phyloP scores from a whole-genome alignment of 1,140 invertebrate genomes.

The Zaprionus tsacasi region DNA sequence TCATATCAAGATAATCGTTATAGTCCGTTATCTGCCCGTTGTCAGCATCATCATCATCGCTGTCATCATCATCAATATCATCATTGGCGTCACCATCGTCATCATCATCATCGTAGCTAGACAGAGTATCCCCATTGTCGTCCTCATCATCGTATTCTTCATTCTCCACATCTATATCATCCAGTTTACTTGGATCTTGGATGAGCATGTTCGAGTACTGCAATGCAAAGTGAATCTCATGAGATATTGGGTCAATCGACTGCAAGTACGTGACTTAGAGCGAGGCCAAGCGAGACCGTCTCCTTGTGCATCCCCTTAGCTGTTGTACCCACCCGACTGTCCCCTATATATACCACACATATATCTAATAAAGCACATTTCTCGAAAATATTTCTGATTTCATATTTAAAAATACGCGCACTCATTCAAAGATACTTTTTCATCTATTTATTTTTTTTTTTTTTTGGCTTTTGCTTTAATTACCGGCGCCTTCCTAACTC shows the following conservation, averaged over 20 bases:
- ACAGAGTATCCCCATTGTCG: not conserved
- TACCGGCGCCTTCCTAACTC: slow-evolving; percentile 67
- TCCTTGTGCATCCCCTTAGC: not conserved
- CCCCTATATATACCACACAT: not conserved
- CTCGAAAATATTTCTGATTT: slow-evolving; percentile 45
- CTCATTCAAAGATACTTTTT: slow-evolving; percentile 59
- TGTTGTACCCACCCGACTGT: not conserved
- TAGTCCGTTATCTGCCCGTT: slow-evolving; percentile 30
- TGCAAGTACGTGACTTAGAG: slow-evolving; percentile 64
- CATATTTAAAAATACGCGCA: slow-evolving; percentile 60
- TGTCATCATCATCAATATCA: slow-evolving; percentile 7
- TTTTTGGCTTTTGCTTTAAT: slow-evolving; percentile 59
- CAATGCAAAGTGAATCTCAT: slow-evolving; percentile 36
- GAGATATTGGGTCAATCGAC: slow-evolving; percentile 63
- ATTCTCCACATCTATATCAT: slow-evolving; percentile 47
- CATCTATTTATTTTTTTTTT: slow-evolving; percentile 42
- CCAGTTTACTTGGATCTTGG: slow-evolving; percentile 61
- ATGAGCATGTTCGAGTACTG: slow-evolving; percentile 68
- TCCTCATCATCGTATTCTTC: slow-evolving; percentile 46
- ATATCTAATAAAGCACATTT: slow-evolving; percentile 32
- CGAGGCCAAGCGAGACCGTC: slow-evolving; percentile 5
- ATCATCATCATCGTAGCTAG: slow-evolving; percentile 12
- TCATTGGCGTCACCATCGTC: slow-evolving; percentile 17
- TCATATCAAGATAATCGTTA: slow-evolving; percentile 48
- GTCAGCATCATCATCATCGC: slow-evolving; percentile 27